Evolutionary conservation across 2,113 vertebrate species (phyloP).

Genomic region (Nothoprocta pentlandii): DNA sequence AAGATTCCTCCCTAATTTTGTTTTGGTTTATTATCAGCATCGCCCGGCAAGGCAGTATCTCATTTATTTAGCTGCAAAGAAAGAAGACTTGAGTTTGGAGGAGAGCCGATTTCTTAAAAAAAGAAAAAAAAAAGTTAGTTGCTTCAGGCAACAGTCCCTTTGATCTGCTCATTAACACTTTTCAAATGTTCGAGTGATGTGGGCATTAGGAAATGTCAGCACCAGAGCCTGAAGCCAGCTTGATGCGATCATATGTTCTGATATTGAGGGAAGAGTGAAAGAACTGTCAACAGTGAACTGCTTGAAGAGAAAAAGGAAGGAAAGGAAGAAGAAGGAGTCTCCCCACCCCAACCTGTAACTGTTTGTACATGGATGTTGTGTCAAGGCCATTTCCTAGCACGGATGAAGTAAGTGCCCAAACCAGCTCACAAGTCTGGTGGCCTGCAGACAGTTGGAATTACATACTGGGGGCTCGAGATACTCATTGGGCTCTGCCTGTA

Average conservation of each 20-base stretch:
- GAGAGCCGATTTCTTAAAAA: constrained; percentile 63
- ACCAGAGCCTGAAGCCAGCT: constrained; percentile 78
- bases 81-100: constrained; percentile 74
- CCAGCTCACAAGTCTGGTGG: neutral
- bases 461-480: fast-evolving
- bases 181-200: constrained; percentile 73
- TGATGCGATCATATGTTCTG: constrained; percentile 76
- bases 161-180: constrained; percentile 84
- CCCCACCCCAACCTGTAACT: neutral
- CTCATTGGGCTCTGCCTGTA: neutral
- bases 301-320: neutral
- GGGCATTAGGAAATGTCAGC: constrained; percentile 84
- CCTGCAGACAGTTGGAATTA: neutral
- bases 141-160: constrained; percentile 81
- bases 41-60: constrained; percentile 68
- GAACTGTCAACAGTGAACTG: constrained; percentile 78
- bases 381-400: neutral
- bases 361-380: neutral
- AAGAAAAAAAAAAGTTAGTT: constrained; percentile 55
- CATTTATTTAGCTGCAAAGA: constrained; percentile 67
- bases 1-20: constrained; percentile 66
- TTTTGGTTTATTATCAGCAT: constrained; percentile 67
- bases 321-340: constrained; percentile 4
- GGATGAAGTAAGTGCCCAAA: neutral
- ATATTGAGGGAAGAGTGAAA: constrained; percentile 76